Percentiles rank a stretch among this genome's conserved stretches.
phyloP scores from a whole-genome alignment of 64 coral and sea anemone species.

The Hydrozoanthus tunicans region DNA sequence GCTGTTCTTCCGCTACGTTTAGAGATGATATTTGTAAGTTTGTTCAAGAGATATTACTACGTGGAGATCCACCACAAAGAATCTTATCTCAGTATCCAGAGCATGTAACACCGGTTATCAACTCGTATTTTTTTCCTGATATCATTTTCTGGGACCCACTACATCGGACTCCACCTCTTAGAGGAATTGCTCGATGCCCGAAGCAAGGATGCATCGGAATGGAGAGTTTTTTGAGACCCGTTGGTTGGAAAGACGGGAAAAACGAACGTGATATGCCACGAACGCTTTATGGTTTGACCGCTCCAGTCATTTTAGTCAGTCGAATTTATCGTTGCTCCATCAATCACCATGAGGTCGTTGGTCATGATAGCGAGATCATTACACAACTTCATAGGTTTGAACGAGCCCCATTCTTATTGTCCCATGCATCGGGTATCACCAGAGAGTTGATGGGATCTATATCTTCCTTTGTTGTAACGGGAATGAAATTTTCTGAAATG shows the following conservation, averaged over 20 bases:
- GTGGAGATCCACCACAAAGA: no score
- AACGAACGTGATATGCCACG: not conserved
- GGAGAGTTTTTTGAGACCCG: not conserved
- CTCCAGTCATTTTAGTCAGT: not conserved
- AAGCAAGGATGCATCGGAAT: not conserved
- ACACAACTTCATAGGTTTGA: not conserved
- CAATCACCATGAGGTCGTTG: not conserved
- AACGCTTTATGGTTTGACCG: not conserved
- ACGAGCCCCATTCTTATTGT: no score
- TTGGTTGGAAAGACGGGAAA: not conserved
- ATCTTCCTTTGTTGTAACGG: no score
- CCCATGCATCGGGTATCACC: no score
- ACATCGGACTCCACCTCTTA: not conserved
- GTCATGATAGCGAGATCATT: not conserved
- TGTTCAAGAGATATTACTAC: no score
- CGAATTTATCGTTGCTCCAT: not conserved
- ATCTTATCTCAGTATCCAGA: no score
- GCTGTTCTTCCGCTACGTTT: no score
- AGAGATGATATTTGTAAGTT: no score
- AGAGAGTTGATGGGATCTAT: no score
- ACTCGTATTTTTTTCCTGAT: slow-evolving; percentile 2
- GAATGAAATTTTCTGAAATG: no score
- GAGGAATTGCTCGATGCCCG: not conserved
- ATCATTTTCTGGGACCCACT: not conserved
- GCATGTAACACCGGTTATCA: not conserved